These are phyloP conservation scores for Anolis sagrei DNA, from an alignment of 2,113 vertebrate genomes.

Conservation along the genomic window DNA sequence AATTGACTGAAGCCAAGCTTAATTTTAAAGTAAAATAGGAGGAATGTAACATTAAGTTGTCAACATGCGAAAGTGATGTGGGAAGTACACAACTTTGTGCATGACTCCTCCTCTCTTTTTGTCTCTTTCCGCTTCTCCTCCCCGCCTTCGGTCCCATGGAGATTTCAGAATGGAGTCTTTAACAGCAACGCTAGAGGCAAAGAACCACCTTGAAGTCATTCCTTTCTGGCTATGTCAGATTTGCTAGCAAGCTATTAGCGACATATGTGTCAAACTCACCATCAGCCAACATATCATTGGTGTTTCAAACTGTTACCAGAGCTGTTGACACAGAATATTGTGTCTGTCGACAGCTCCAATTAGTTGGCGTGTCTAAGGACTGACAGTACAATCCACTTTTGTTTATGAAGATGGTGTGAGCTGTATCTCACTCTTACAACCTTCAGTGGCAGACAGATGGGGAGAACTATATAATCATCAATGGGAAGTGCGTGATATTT, in stretches of 20 bases:
- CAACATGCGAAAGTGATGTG: conserved; percentile 68
- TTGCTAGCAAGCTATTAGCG: conserved; percentile 82
- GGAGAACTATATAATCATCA: conserved; percentile 86
- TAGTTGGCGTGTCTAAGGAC: conserved; percentile 84
- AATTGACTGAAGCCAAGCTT: conserved; percentile 72
- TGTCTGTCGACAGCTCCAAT: conserved; percentile 88
- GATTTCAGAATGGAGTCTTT: conserved; percentile 50
- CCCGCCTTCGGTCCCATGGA: not conserved
- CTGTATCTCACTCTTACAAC: conserved; percentile 80
- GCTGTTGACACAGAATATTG: conserved; percentile 86
- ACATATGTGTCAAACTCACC: conserved; percentile 83
- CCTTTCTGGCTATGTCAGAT: conserved; percentile 83
- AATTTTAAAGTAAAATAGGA: conserved; percentile 74
- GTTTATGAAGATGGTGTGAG: conserved; percentile 83
- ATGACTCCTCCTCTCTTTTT: conserved; percentile 8
- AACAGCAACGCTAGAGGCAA: conserved; percentile 63
- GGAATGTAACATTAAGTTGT: conserved; percentile 80
- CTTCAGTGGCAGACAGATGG: conserved; percentile 85
- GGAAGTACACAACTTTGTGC: not conserved
- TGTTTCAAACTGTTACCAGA: conserved; percentile 85
- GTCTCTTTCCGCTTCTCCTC: conserved; percentile 24
- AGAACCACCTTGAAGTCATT: conserved; percentile 79
- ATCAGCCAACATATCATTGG: conserved; percentile 87
- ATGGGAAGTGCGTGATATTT: conserved; percentile 79
- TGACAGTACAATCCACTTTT: conserved; percentile 86